Base-by-base conservation (phyloP, 1,140 invertebrate genomes). In the Daktulosphaira vitifoliae region DNA sequence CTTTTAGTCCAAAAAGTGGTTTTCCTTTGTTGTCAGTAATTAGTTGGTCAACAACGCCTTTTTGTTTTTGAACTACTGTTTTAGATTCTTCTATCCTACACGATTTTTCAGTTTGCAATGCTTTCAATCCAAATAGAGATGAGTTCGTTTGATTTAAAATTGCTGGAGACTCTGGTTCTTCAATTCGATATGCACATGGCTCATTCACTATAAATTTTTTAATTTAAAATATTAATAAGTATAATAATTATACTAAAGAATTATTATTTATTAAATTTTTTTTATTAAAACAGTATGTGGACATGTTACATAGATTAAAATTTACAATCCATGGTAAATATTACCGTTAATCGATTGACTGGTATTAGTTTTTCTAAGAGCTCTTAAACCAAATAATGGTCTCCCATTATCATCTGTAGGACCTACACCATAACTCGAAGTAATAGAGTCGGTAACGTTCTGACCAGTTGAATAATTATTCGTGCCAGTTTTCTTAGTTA, bases 341-440 rank as follows among this genome's bases (percentile, higher is more conserved):
- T 46, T 29, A 62, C 56, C 56, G 18, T 4, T 46, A 2, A 29
- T 6, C 25, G 42, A 48, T 33, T 62, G 56, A 18, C 18, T 62
- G 42, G 42, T 79, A 71, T 77, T 78, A 33, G 78, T 76, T 66
- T 82, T 82, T 67, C 84, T 79, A 42, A 89, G 77, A 38, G 86
- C 87, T 71, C 81, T 80, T 52, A 88, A 79, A 38, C 86, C 87
- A 73, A 88, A 88, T 22, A 89, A 76, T 5, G 86, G 86, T 62
- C 79, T 76, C n/a, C 86, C 86, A 69, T 87, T 81, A 68, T 87
- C 85, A 72, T 89, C 87, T 5, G 85, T 84, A 39, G 88, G 88
- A 3, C 86, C 87, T 3, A 87, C 83, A 1, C 88, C 87, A 73
- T 90, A 90, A 72, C 87, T 85, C 1, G 87, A 88, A 7, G 84